These are phyloP conservation scores for Odontamblyopus lacepedii DNA, from an alignment of 2,797 vertebrate genomes.

Conservation along the genomic window DNA sequence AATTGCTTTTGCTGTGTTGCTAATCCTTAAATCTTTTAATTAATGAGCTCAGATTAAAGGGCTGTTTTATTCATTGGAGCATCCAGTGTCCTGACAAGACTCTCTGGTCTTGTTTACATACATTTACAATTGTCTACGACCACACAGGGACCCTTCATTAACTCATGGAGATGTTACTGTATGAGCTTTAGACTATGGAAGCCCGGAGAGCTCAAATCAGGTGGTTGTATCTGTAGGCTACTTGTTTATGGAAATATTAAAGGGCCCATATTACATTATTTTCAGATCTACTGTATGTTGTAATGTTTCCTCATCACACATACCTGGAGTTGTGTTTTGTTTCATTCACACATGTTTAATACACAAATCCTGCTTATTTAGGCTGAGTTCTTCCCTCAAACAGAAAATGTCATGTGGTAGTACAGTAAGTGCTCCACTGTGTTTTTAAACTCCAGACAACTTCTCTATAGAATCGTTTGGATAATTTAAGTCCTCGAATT, in stretches of 20 bases:
- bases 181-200: neutral
- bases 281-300: too few relatives aligned
- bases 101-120: constrained; percentile 45
- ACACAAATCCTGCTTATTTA: too few relatives aligned
- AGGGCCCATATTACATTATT: too few relatives aligned
- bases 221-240: neutral
- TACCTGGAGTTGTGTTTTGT: too few relatives aligned
- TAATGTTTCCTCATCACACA: too few relatives aligned
- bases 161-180: neutral
- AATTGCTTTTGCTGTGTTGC: constrained; percentile 49
- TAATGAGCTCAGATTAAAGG: constrained; percentile 48
- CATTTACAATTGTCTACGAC: constrained; percentile 22
- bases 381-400: too few relatives aligned
- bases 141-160: neutral
- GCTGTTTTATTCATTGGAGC: constrained; percentile 49
- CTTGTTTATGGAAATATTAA: neutral
- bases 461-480: too few relatives aligned
- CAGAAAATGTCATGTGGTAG: too few relatives aligned
- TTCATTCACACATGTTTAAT: too few relatives aligned
- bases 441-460: too few relatives aligned
- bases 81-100: constrained; percentile 38
- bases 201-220: constrained; percentile 35
- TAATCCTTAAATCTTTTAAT: constrained; percentile 72
- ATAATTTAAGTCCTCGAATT: too few relatives aligned
- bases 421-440: too few relatives aligned